Evolutionary conservation across 2,888 invertebrate genomes (phyloP).

Genomic region (Tenthredo amoena): DNA sequence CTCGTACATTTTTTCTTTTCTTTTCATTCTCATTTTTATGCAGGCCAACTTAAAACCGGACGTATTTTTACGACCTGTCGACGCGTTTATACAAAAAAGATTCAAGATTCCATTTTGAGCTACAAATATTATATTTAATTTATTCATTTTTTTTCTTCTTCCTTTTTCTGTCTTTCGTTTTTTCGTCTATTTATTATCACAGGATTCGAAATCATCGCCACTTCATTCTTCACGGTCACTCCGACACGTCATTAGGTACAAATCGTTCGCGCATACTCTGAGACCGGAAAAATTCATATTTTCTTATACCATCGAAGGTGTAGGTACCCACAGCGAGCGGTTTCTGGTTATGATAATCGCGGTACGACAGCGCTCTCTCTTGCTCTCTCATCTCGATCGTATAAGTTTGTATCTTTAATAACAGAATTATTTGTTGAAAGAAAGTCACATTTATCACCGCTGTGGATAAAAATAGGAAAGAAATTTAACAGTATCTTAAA

Average conservation of each 20-base stretch:
- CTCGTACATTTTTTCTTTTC: constrained; percentile 52
- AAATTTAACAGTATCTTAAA: neutral
- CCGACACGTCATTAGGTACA: constrained; percentile 46
- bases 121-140: constrained; percentile 36
- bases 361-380: constrained; percentile 1
- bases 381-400: constrained; percentile 20
- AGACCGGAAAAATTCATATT: constrained; percentile 49
- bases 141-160: constrained; percentile 24
- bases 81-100: constrained; percentile 40
- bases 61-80: constrained; percentile 45
- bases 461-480: neutral
- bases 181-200: constrained; percentile 26
- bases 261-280: constrained; percentile 36
- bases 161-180: neutral
- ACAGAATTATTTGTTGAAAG: constrained; percentile 37
- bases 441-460: neutral
- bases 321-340: constrained; percentile 37
- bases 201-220: constrained; percentile 12
- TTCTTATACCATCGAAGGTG: constrained; percentile 41
- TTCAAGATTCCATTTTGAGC: constrained; percentile 39
- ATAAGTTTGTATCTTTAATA: constrained; percentile 24
- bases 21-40: constrained; percentile 46
- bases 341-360: constrained; percentile 53
- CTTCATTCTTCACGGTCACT: constrained; percentile 24
- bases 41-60: neutral